These are phyloP conservation scores for Hippocampus zosterae DNA, from an alignment of 2,113 vertebrate species.

Conservation along the genomic window DNA sequence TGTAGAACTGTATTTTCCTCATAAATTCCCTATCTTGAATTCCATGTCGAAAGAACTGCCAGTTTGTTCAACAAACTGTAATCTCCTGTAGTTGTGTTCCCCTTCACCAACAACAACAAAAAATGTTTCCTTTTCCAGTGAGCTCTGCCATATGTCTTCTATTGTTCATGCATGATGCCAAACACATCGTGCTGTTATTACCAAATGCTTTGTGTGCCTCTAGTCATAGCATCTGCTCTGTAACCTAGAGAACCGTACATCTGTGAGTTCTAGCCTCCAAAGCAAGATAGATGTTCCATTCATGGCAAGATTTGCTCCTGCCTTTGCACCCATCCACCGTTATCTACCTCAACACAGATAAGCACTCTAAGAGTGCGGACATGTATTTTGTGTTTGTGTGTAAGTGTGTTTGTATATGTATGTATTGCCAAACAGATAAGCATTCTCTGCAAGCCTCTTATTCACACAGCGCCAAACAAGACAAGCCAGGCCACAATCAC, in stretches of 20 bases:
- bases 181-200: not conserved
- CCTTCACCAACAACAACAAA: not conserved
- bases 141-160: constrained; percentile 3
- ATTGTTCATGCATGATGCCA: not conserved
- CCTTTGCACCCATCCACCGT: constrained; percentile 23
- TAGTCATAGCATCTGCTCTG: constrained; percentile 33
- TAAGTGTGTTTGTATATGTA: constrained; percentile 3
- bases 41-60: not conserved
- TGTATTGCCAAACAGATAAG: constrained; percentile 53
- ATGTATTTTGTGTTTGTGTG: constrained; percentile 4
- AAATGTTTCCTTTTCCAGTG: not conserved
- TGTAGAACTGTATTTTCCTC: not conserved
- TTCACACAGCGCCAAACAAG: constrained; percentile 47
- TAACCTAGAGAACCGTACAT: constrained; percentile 20
- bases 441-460: constrained; percentile 44
- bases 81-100: not conserved
- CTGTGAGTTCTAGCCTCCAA: constrained; percentile 4
- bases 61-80: constrained; percentile 1
- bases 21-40: not conserved
- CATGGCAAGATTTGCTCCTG: constrained; percentile 33
- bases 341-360: constrained; percentile 50
- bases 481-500: constrained; percentile 39
- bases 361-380: constrained; percentile 24
- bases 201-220: constrained; percentile 18
- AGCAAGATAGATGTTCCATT: constrained; percentile 40